Percentiles rank a stretch among this genome's conserved stretches.
phyloP scores from a whole-genome alignment of 2,888 invertebrate species.

The Acrobasis consociella region DNA sequence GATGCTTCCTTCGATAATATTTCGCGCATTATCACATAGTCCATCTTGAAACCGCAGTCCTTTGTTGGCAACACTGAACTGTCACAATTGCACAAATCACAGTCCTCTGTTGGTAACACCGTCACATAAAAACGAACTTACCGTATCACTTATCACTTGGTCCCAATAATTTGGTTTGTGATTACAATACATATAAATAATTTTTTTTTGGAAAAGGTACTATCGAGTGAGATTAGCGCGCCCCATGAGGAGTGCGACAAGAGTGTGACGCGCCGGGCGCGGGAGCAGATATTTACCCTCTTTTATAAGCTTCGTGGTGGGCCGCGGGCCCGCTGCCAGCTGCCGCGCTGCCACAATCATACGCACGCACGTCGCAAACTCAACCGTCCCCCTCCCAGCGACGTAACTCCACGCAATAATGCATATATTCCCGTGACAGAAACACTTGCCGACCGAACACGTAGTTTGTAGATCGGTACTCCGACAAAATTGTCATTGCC shows the following conservation, averaged over 20 bases:
- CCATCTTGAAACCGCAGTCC: conserved; percentile 24
- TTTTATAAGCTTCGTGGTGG: conserved; percentile 79
- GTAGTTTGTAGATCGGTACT: conserved; percentile 34
- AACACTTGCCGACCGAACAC: conserved; percentile 29
- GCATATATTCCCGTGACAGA: conserved; percentile 34
- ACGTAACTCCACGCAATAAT: conserved; percentile 39
- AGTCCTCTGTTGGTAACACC: conserved; percentile 65
- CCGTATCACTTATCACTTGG: conserved; percentile 82
- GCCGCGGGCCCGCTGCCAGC: conserved; percentile 69
- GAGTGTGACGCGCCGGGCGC: conserved; percentile 77
- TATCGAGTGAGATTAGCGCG: conserved; percentile 77
- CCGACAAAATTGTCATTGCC: conserved; percentile 30
- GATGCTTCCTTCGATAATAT: conserved; percentile 10
- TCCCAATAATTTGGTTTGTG: conserved; percentile 68
- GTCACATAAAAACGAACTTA: conserved; percentile 67
- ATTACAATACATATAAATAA: conserved; percentile 58
- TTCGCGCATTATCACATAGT: conserved; percentile 18
- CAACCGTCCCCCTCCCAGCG: conserved; percentile 16
- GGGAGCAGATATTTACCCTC: conserved; percentile 67
- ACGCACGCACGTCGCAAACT: conserved; percentile 26
- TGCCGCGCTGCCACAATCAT: conserved; percentile 43
- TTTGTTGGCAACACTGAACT: conserved; percentile 65
- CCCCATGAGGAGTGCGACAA: conserved; percentile 78
- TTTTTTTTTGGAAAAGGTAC: conserved; percentile 63
- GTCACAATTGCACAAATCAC: conserved; percentile 72